A percentile compares a stretch with the other conserved stretches of the same genome.
These are phyloP conservation scores for Cryptotis parvus DNA, from an alignment of 2,113 vertebrate genomes.

Conservation along the genomic window DNA sequence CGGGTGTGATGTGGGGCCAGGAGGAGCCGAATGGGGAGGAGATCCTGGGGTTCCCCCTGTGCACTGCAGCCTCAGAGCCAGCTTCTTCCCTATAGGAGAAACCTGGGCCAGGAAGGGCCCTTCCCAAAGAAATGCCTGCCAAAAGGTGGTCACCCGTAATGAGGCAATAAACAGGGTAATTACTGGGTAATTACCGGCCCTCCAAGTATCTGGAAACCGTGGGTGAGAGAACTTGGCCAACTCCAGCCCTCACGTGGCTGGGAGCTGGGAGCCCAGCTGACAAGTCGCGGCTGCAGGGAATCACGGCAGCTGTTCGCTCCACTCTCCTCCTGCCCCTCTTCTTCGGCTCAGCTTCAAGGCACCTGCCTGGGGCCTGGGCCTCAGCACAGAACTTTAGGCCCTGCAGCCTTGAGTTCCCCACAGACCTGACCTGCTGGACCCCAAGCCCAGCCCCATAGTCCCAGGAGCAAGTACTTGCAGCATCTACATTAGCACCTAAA, in stretches of 20 bases:
- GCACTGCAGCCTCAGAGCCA: background rate
- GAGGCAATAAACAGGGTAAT: conserved; percentile 77
- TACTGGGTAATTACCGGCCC: conserved; percentile 55
- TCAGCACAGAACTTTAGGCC: background rate
- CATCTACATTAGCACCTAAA: background rate
- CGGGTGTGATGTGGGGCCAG: background rate
- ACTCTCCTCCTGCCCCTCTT: background rate
- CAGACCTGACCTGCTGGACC: too few relatives aligned
- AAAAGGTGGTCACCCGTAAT: conserved; percentile 79
- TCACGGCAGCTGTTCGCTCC: background rate
- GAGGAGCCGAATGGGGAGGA: too few relatives aligned
- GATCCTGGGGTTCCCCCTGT: background rate
- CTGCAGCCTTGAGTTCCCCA: too few relatives aligned
- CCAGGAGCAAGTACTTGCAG: background rate
- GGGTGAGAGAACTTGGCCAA: conserved; percentile 71
- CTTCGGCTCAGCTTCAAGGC: conserved; percentile 43
- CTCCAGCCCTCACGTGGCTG: background rate
- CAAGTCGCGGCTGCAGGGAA: conserved; percentile 6
- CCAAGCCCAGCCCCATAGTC: too few relatives aligned
- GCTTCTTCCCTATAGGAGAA: background rate
- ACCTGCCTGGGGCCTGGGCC: background rate
- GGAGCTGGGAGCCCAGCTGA: conserved; percentile 52
- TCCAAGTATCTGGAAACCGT: conserved; percentile 58
- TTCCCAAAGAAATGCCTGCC: conserved; percentile 64
- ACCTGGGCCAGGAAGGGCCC: conserved; percentile 25